These are phyloP conservation scores for Nymphalis c-album DNA, from an alignment of 2,888 invertebrate genomes.

Conservation along the genomic window DNA sequence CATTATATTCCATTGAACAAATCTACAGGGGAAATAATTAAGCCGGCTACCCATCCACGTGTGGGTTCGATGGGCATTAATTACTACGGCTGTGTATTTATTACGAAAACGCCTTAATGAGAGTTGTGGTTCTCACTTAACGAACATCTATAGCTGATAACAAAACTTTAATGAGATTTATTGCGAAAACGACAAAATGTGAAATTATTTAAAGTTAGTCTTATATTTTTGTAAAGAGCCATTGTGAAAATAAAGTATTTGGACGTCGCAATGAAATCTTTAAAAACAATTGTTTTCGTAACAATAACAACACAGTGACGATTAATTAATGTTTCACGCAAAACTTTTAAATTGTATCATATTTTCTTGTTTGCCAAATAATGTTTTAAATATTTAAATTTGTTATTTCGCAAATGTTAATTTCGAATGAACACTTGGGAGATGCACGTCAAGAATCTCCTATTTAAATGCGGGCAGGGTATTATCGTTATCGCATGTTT, in stretches of 20 bases:
- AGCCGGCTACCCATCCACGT: slow-evolving; percentile 33
- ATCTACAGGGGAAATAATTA: slow-evolving; percentile 40
- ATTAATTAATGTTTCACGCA: neutral
- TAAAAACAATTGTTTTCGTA: neutral
- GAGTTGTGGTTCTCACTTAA: slow-evolving; percentile 2
- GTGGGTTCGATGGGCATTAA: slow-evolving; percentile 34
- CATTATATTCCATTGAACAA: slow-evolving; percentile 40
- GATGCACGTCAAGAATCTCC: slow-evolving; percentile 4
- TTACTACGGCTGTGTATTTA: slow-evolving; percentile 20
- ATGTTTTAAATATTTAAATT: slow-evolving; percentile 11
- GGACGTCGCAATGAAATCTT: neutral
- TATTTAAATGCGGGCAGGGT: slow-evolving; percentile 29
- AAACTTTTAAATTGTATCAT: neutral
- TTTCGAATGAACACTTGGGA: slow-evolving; percentile 8
- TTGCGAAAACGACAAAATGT: neutral
- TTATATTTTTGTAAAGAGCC: too few relatives aligned
- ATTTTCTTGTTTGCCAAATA: neutral
- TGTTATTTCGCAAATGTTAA: slow-evolving; percentile 1
- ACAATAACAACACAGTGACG: too few relatives aligned
- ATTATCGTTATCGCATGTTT: slow-evolving; percentile 52
- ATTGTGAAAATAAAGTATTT: too few relatives aligned
- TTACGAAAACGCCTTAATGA: neutral
- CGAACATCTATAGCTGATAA: neutral
- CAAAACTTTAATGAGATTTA: neutral
- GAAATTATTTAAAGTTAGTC: neutral